Conservation (phyloP, 2,888 invertebrate species). For the Chaetogeoica ovagalla region DNA sequence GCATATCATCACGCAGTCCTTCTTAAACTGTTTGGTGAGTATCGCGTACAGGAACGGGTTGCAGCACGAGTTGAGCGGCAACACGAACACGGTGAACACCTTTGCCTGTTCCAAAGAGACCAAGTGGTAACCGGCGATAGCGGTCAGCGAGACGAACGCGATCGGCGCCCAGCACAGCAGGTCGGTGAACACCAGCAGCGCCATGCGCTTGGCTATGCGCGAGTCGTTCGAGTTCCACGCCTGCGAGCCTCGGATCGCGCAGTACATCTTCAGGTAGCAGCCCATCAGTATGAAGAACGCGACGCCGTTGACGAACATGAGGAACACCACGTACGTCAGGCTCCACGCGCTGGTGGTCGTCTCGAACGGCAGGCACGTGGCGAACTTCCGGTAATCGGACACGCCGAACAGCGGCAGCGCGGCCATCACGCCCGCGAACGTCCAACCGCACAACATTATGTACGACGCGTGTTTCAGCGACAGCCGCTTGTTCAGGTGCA, state of each 20-base stretch:
- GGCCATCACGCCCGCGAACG: slow-evolving; percentile 84
- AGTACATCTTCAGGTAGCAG: slow-evolving; percentile 96
- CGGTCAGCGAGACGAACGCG: slow-evolving; percentile 91
- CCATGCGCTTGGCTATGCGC: slow-evolving; percentile 94
- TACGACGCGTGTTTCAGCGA: slow-evolving; percentile 87
- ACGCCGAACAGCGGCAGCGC: slow-evolving; percentile 85
- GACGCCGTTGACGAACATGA: slow-evolving; percentile 89
- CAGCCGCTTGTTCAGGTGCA: slow-evolving; percentile 89
- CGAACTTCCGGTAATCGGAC: slow-evolving; percentile 94
- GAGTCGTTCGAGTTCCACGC: slow-evolving; percentile 98
- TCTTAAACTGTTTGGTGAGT: slow-evolving; percentile 95
- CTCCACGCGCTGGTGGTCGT: slow-evolving; percentile 76
- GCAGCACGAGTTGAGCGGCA: slow-evolving; percentile 95
- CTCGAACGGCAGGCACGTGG: slow-evolving; percentile 95
- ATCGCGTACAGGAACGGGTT: slow-evolving; percentile 98
- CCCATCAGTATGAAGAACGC: slow-evolving; percentile 94
- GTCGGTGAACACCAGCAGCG: slow-evolving; percentile 93
- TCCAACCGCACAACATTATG: slow-evolving; percentile 93
- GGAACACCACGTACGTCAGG: slow-evolving; percentile 83
- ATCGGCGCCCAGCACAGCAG: slow-evolving; percentile 98
- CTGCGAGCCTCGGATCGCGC: slow-evolving; percentile 91
- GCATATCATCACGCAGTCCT: slow-evolving; percentile 93
- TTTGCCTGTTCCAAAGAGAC: slow-evolving; percentile 95
- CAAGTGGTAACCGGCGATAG: slow-evolving; percentile 86
- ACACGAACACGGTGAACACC: slow-evolving; percentile 86